These are phyloP conservation scores for Serripes groenlandicus DNA, from an alignment of 2,888 invertebrate species.

Conservation along the genomic window DNA sequence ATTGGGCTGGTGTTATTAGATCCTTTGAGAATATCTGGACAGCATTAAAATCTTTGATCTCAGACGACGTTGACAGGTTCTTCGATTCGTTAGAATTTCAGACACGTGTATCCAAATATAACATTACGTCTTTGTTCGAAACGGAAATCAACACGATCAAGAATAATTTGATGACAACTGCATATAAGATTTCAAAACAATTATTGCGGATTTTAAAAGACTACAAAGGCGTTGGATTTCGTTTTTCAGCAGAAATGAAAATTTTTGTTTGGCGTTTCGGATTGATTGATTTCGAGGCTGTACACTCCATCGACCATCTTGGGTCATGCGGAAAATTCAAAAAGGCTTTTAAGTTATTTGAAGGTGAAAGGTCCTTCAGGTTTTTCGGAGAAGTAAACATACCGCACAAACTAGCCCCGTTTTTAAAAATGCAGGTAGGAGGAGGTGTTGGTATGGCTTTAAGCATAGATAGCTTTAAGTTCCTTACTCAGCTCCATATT, in stretches of 20 bases:
- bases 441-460: constrained; percentile 24
- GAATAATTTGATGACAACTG: constrained; percentile 9
- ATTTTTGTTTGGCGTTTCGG: constrained; percentile 9
- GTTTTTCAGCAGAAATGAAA: constrained; percentile 6
- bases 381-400: not conserved
- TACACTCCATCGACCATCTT: constrained; percentile 20
- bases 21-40: constrained; percentile 17
- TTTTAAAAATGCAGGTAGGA: not conserved
- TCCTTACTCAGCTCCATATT: constrained; percentile 6
- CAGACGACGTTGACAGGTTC: not conserved
- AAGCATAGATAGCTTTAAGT: not conserved
- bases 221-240: constrained; percentile 20
- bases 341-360: constrained; percentile 32
- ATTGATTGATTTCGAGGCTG: constrained; percentile 36
- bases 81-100: constrained; percentile 20
- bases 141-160: constrained; percentile 9
- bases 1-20: not conserved
- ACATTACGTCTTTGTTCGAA: not conserved
- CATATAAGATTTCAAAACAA: not conserved
- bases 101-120: not conserved
- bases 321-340: constrained; percentile 41
- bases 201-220: not conserved
- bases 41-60: not conserved
- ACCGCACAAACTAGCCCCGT: not conserved
- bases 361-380: constrained; percentile 32